A percentile compares a stretch with the other conserved stretches of the same genome.
Conservation (phyloP, 2,797 vertebrate genomes). For the Sciurus carolinensis region DNA sequence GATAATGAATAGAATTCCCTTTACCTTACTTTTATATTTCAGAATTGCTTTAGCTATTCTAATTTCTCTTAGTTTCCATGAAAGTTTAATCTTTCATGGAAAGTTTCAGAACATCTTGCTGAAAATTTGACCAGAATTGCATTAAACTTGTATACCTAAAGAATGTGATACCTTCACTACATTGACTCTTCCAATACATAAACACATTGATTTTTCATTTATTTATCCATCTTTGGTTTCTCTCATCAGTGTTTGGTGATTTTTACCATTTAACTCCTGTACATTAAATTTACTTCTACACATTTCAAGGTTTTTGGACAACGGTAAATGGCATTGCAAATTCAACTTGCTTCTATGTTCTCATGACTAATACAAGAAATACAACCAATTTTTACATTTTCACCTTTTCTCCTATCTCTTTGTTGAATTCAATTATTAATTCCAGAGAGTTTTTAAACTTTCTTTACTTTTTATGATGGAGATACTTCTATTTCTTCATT, state of each 20-base stretch:
- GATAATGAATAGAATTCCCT: not conserved
- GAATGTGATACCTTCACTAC: not conserved
- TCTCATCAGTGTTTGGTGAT: not conserved
- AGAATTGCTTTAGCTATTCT: not conserved
- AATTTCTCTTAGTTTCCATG: not conserved
- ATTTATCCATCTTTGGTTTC: not conserved
- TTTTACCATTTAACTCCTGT: not conserved
- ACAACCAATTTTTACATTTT: not conserved
- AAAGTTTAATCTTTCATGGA: not conserved
- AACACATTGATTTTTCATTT: not conserved
- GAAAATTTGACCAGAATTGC: not conserved
- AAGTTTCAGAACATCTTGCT: not conserved
- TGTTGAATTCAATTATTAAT: not conserved
- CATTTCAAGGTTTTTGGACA: not conserved
- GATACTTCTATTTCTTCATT: not conserved
- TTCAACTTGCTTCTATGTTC: not conserved
- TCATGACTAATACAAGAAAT: not conserved
- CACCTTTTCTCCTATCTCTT: not conserved
- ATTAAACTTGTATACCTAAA: not conserved
- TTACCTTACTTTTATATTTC: not conserved
- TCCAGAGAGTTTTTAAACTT: not conserved
- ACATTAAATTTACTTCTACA: not conserved
- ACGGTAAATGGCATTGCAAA: not conserved
- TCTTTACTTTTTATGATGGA: not conserved
- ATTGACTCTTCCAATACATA: not conserved